Percentiles rank a stretch among this genome's conserved stretches.
Evolutionary conservation across 2,888 invertebrate genomes (phyloP).

Genomic region (Hyalella azteca): DNA sequence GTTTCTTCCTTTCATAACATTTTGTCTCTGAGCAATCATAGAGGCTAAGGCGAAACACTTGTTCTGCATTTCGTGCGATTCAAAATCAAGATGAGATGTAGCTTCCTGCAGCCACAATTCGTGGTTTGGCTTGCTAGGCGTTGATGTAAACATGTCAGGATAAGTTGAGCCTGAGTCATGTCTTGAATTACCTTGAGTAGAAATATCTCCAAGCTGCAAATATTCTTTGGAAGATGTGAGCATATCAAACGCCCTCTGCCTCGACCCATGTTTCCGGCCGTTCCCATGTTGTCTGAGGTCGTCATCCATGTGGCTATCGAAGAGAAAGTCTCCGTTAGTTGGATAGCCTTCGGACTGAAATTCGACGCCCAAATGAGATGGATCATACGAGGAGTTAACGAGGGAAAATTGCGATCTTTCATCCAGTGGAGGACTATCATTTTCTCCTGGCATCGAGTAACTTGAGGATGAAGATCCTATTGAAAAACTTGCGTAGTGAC

Average conservation of each 20-base stretch:
- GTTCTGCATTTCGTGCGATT: background rate
- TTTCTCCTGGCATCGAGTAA: background rate
- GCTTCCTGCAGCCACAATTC: background rate
- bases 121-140: background rate
- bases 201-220: background rate
- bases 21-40: slow-evolving; percentile 4
- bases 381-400: background rate
- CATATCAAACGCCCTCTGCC: background rate
- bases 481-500: background rate
- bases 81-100: background rate
- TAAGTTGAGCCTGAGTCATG: background rate
- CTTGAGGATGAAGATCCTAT: background rate
- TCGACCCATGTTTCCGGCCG: background rate
- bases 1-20: background rate
- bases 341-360: background rate
- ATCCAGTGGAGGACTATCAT: background rate
- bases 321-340: background rate
- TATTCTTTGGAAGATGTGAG: background rate
- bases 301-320: background rate
- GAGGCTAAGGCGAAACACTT: slow-evolving; percentile 20
- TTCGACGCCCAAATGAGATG: background rate
- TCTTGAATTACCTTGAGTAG: background rate
- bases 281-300: background rate
- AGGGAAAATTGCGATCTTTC: background rate
- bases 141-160: slow-evolving; percentile 9